These are phyloP conservation scores for Raphicerus campestris DNA, from an alignment of 2,113 vertebrate genomes.

Conservation along the genomic window DNA sequence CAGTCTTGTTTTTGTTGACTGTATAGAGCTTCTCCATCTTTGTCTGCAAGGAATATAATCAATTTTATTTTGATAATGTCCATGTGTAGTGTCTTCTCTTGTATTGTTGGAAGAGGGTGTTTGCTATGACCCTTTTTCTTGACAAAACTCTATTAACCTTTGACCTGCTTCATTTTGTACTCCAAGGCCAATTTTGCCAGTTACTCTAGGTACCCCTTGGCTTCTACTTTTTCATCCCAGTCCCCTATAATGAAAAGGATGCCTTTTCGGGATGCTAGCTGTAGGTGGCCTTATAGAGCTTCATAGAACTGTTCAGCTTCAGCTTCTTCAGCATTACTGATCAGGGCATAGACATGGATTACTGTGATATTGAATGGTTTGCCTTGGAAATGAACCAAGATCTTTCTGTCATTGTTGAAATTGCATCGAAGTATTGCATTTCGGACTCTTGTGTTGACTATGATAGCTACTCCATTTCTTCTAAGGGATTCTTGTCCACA, in stretches of 20 bases:
- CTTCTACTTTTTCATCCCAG: not conserved
- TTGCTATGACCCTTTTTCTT: not conserved
- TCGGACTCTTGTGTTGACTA: not conserved
- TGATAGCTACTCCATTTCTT: not conserved
- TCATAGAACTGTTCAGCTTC: not conserved
- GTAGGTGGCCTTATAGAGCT: not conserved
- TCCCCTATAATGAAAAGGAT: not conserved
- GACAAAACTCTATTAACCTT: not conserved
- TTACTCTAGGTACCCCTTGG: not conserved
- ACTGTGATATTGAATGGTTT: not conserved
- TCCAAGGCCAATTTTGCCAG: not conserved
- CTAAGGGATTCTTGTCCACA: not conserved
- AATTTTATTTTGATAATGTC: not conserved
- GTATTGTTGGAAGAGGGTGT: not conserved
- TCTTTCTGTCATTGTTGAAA: not conserved
- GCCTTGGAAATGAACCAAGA: not conserved
- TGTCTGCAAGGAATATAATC: not conserved
- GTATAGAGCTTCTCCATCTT: not conserved
- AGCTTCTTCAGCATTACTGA: not conserved
- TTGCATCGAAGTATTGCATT: not conserved
- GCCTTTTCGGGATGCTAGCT: not conserved
- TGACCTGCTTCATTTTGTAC: not conserved
- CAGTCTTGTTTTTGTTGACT: not conserved
- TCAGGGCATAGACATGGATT: not conserved
- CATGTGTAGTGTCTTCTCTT: not conserved